Evolutionary conservation across 2,888 invertebrate genomes (phyloP).

Genomic region (Dasysyrphus albostriatus): DNA sequence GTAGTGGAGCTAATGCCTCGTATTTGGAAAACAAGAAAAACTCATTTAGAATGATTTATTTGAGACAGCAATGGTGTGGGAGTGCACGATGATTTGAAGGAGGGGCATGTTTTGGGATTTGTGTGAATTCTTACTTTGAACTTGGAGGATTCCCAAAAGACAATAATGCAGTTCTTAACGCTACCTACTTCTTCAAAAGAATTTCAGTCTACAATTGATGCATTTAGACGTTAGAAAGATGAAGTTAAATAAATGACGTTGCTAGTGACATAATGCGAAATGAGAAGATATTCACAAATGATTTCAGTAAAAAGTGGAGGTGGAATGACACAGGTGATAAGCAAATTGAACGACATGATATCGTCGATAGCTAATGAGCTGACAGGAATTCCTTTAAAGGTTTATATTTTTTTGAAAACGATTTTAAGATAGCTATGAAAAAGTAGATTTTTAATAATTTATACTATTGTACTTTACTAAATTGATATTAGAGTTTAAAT

Average conservation of each 20-base stretch:
- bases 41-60: slow-evolving; percentile 73
- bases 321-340: background rate
- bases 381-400: background rate
- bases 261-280: slow-evolving; percentile 60
- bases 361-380: background rate
- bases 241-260: slow-evolving; percentile 39
- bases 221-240: slow-evolving; percentile 40
- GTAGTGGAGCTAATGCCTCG: slow-evolving; percentile 5
- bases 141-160: slow-evolving; percentile 24
- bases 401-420: no score
- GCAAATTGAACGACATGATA: background rate
- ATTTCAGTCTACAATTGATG: slow-evolving; percentile 60
- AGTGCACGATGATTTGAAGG: background rate
- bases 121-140: slow-evolving; percentile 32
- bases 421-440: no score
- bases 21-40: slow-evolving; percentile 61
- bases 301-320: background rate
- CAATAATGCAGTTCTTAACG: slow-evolving; percentile 8
- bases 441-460: no score
- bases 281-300: slow-evolving; percentile 4
- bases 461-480: no score
- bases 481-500: no score
- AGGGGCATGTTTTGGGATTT: slow-evolving; percentile 26
- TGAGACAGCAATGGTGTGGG: slow-evolving; percentile 15
- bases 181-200: slow-evolving; percentile 31